Evolutionary conservation across 2,888 invertebrate genomes (phyloP).

Genomic region (Phalera bucephala): DNA sequence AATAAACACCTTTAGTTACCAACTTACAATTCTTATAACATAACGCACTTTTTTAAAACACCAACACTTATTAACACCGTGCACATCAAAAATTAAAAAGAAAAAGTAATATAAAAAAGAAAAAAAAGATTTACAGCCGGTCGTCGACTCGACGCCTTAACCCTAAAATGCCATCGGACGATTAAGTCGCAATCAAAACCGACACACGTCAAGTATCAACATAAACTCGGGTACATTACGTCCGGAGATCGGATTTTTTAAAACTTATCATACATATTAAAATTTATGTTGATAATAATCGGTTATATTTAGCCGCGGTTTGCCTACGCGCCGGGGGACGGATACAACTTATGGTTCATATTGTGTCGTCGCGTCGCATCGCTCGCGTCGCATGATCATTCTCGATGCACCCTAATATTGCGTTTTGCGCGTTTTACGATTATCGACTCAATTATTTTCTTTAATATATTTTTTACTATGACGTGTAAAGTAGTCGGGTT

Average conservation of each 20-base stretch:
- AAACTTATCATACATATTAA: constrained; percentile 25
- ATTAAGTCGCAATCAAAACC: constrained; percentile 33
- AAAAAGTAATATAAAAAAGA: constrained; percentile 16
- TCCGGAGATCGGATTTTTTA: constrained; percentile 20
- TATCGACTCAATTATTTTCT: background rate
- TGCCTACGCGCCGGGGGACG: constrained; percentile 7
- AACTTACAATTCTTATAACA: background rate
- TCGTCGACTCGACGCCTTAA: constrained; percentile 22
- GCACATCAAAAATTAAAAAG: constrained; percentile 11
- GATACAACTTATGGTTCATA: background rate
- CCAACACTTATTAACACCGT: background rate
- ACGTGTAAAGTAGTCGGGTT: too few species aligned
- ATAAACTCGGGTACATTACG: constrained; percentile 29
- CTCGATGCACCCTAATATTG: background rate
- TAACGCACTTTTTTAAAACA: background rate
- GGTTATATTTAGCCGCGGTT: constrained; percentile 6
- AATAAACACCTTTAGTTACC: too few species aligned
- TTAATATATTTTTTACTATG: too few species aligned
- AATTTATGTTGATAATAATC: constrained; percentile 21
- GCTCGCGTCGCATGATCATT: background rate
- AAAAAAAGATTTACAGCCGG: constrained; percentile 8
- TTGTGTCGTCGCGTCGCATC: background rate
- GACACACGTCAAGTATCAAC: constrained; percentile 26
- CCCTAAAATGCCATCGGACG: constrained; percentile 23
- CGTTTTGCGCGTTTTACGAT: background rate